Evolutionary conservation across 1,140 invertebrate genomes (phyloP), one percentile per base, ranked within the genome.

Genomic region (Melipona quadrifasciata): DNA sequence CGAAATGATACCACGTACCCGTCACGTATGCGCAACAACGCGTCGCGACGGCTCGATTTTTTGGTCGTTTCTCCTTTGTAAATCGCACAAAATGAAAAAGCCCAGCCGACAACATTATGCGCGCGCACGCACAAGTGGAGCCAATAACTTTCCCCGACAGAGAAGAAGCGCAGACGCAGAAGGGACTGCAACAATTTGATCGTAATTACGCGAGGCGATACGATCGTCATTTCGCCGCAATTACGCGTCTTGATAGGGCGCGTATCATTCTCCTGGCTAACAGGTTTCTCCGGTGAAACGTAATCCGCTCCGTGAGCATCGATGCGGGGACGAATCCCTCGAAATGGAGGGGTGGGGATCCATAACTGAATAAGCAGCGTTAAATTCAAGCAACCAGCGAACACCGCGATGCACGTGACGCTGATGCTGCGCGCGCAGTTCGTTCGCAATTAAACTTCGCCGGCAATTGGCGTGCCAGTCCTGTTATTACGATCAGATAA

Each of bases 401-500:
- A 55, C 24, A 17, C 71, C 65, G 75, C 31, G 72, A 75, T 27
- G 51, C 27, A 31, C 24, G 47, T 1, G 21, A 39, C 21, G 27
- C 65, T 79, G 82, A 84, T 79, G 75, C 78, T 79, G 74, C 39
- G 39, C 39, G 39, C 39, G 8, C 82, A 88, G 83, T 87, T 87
- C 78, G 85, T 79, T 58, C 39, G 84, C 88, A 89, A 89, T 89
- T 89, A 89, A 84, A 86, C 81, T 31, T 65, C 70, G 67, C 70
- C 34, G 79, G 11, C 88, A 84, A 90, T 90, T 84, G 88, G 82
- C 76, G 65, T 71, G 70, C 75, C 68, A 82, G 82, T 89, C 82
- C 79, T 84, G 82, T 90, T 90, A 90, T 90, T 90, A 80, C 76
- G 76, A 90, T 90, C 85, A 81, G 88, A 89, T 90, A 90, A 87